A percentile compares a stretch with the other conserved stretches of the same genome.
Conservation (phyloP, 2,888 invertebrate species). For the Troides helena region DNA sequence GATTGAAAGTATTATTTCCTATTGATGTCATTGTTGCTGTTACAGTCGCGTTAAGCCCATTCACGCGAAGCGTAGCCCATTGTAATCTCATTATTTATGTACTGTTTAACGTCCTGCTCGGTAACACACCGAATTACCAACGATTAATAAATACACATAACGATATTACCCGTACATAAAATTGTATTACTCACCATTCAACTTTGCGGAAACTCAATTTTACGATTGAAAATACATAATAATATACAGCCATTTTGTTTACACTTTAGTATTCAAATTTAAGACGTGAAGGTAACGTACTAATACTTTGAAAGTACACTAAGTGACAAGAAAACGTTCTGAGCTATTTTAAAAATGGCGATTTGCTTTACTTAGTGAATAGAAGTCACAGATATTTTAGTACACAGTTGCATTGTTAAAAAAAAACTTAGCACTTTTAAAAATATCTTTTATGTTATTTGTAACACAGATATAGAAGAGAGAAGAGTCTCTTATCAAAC, state of each 20-base stretch:
- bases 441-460: no score
- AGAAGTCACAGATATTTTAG: no score
- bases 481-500: no score
- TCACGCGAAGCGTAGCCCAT: conserved; percentile 22
- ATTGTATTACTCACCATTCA: neutral
- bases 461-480: no score
- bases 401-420: no score
- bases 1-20: conserved; percentile 18
- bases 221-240: neutral
- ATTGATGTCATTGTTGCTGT: conserved; percentile 19
- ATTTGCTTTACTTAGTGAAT: no score
- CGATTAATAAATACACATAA: conserved; percentile 14
- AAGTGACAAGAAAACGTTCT: no score
- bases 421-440: no score
- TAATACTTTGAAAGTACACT: no score
- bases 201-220: neutral
- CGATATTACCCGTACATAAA: conserved; percentile 4
- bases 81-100: conserved; percentile 31
- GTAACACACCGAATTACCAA: conserved; percentile 25
- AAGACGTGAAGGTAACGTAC: no score
- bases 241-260: neutral
- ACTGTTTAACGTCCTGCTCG: conserved; percentile 24
- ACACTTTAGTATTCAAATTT: no score
- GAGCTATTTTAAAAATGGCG: no score
- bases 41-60: conserved; percentile 23